Evolutionary conservation across 2,888 invertebrate genomes (phyloP), one percentile per base, ranked within the genome.

Genomic region (Schizotus pectinicornis): DNA sequence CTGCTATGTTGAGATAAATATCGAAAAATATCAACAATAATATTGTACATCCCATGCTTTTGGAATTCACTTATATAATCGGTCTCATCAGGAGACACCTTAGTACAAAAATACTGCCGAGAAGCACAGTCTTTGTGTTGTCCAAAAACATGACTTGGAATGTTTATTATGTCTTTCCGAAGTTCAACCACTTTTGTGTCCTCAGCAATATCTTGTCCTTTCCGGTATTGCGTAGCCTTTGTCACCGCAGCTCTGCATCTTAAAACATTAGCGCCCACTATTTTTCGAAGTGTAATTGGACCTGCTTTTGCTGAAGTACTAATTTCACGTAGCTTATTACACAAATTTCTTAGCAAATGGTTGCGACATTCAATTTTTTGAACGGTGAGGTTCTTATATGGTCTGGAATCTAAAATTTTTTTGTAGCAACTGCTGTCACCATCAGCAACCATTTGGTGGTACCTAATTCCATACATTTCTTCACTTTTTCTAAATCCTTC

Each of bases 281-380:
- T 36, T 36, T 12, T 9, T 36, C 36, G 9, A 11, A 36, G 12
- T 11, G 5, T 5, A 3, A 36, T 9, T 36, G 36, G 36, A 12
- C 36, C 36, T 36, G 9, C 36, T 6, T 36, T 36, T 9, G 9
- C 12, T 36, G 9, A 11, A 36, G 32, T 38, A 9, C 9, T 8
- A 12, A 48, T 22, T 8, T 38, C 35, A n/a, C 35, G 9, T 12
- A 48, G 8, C 6, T 48, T 48, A 39, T 11, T 35, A 12, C 48
- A 42, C 5, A 46, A 46, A 48, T 51, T 51, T 9, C 51, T 2
- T 3, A 51, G 13, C 9, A 51, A 46, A 48, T 51, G 51, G 31
- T 48, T 51, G 5, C 13, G 22, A 32, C 51, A 51, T 14, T 51
- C 49, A 22, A 51, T 32, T 33, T 51, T 51, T 33, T 51, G 39